Evolutionary conservation across 2,113 vertebrate species (phyloP).

Genomic region (Numenius arquata): DNA sequence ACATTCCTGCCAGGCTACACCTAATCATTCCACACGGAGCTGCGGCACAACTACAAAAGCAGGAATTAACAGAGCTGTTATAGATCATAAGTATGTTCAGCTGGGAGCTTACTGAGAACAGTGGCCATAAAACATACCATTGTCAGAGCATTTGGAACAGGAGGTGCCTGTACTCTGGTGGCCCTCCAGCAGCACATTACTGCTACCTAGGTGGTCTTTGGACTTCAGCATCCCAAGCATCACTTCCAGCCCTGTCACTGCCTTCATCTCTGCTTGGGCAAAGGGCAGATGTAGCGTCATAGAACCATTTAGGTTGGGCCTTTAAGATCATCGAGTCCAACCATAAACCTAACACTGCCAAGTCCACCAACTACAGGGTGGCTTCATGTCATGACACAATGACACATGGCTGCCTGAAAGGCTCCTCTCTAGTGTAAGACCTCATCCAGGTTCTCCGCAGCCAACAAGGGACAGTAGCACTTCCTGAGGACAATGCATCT

Average conservation of each 20-base stretch:
- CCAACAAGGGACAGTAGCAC: neutral
- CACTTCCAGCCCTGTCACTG: neutral
- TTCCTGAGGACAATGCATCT: neutral
- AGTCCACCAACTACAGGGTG: neutral
- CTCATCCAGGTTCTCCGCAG: neutral
- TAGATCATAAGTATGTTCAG: neutral
- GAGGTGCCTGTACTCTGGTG: neutral
- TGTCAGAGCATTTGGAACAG: neutral
- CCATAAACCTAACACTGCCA: neutral
- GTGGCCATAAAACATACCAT: neutral
- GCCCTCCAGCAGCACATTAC: neutral
- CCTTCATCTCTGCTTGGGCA: neutral
- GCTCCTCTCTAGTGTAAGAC: neutral
- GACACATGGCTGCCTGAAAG: neutral
- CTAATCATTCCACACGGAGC: neutral
- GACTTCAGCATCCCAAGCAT: neutral
- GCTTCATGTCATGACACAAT: fast-evolving
- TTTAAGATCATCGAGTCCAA: neutral
- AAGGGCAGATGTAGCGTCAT: neutral
- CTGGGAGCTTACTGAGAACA: neutral
- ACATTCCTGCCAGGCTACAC: neutral
- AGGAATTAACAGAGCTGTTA: slow-evolving; percentile 13
- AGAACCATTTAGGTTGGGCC: neutral
- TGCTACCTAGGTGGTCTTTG: neutral
- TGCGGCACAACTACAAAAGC: neutral